Evolutionary conservation across 2,113 vertebrate genomes (phyloP), one percentile per base, ranked within the genome.

Genomic region (Struthio camelus): DNA sequence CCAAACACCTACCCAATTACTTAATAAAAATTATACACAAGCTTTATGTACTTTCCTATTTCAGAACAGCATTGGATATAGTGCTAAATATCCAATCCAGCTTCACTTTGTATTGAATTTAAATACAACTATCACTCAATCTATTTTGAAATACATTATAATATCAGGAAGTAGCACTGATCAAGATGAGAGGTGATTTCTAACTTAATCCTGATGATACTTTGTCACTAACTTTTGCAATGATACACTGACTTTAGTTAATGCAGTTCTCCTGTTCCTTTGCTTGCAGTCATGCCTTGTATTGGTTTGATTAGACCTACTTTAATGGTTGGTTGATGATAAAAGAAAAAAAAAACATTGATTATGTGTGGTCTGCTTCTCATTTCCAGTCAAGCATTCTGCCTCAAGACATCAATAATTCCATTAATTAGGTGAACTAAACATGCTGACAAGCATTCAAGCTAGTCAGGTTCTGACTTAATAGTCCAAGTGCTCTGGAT

Each of bases 391-490:
- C 93, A 85, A 94, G 87, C 67, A 78, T 93, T 94, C 53, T 87
- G 80, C 85, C 80, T 95, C 65, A 18, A 92, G 81, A 87, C 87
- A 93, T 94, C 87, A 95, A 94, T 95, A 66, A 79, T 69, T 94
- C 85, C 91, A 91, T 93, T 95, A 96, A 97, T 95, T 96, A 95
- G 89, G 67, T 91, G 79, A 95, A 53, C 93, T 95, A 73, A 96
- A 89, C 54, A 91, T 0, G 0, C 1, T 85, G 89, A 95, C 71
- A 94, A 82, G 67, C 82, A 64, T 91, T 94, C 75, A 93, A 32
- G 79, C 71, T 80, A 90, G 87, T 80, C 87, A 38, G 3, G 59
- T 92, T 78, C 59, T 80, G 64, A 64, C 46, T 83, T 83, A 95
- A 89, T 91, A 95, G 67, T 80, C 58, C 48, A 73, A 40, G 80